A percentile compares a stretch with the other conserved stretches of the same genome.
Conservation (phyloP, 2,113 vertebrate species). For the Melanocharis versteri region DNA sequence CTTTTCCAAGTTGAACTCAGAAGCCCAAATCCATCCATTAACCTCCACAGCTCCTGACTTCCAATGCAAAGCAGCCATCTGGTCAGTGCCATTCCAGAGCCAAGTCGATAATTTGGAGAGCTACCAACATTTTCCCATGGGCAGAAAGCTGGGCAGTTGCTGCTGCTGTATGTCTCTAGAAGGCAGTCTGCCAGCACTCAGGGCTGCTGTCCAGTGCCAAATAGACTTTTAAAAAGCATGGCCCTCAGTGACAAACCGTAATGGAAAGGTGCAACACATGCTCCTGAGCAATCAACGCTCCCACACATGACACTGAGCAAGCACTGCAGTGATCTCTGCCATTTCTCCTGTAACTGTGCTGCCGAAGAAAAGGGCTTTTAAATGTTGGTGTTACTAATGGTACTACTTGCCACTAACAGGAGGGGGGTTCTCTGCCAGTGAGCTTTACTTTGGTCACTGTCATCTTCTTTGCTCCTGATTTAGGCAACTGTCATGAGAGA, state of each 20-base stretch:
- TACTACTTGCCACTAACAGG: background rate
- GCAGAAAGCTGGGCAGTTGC: slow-evolving; percentile 40
- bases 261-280: background rate
- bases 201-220: background rate
- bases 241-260: background rate
- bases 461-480: background rate
- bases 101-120: background rate
- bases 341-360: background rate
- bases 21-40: background rate
- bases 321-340: background rate
- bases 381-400: background rate
- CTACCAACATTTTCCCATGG: background rate
- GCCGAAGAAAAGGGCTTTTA: background rate
- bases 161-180: background rate
- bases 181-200: slow-evolving; percentile 22
- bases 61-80: slow-evolving; percentile 26
- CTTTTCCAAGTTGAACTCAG: background rate
- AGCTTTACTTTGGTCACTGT: background rate
- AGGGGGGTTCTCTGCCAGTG: background rate
- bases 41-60: background rate
- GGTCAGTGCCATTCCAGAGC: background rate
- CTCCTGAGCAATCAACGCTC: background rate
- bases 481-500: background rate
- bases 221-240: background rate
- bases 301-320: background rate